Conservation (phyloP, 2,113 vertebrate genomes). For the Saimiri boliviensis region DNA sequence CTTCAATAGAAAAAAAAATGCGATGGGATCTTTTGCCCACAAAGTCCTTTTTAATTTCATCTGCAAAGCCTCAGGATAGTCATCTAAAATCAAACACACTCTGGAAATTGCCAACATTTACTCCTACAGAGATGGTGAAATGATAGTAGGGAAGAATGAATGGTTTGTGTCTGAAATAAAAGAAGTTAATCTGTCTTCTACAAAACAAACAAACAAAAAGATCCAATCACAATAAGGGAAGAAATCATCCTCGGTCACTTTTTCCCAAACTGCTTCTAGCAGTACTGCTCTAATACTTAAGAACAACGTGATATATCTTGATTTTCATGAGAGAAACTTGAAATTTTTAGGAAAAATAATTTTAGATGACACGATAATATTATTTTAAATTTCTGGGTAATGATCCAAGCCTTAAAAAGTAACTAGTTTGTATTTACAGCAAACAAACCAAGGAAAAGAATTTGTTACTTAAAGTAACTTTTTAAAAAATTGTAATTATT, state of each 20-base stretch:
- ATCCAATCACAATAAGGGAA: background rate
- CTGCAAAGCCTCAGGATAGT: constrained; percentile 3
- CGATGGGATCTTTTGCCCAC: background rate
- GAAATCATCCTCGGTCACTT: background rate
- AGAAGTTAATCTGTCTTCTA: background rate
- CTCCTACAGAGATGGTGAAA: background rate
- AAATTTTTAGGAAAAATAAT: constrained; percentile 13
- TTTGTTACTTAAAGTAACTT: background rate
- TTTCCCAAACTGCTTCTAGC: background rate
- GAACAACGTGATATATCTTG: background rate
- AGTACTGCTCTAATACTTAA: background rate
- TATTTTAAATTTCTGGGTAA: background rate
- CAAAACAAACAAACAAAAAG: background rate
- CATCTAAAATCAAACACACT: constrained; percentile 4
- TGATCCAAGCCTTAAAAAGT: constrained; percentile 14
- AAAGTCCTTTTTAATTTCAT: background rate
- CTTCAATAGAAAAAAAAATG: background rate
- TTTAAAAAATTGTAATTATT: background rate
- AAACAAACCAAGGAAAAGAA: background rate
- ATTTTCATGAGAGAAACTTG: constrained; percentile 1
- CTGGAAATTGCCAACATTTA: background rate
- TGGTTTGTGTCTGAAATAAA: background rate
- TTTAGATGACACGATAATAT: background rate
- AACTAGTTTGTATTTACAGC: background rate
- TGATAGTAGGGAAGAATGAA: background rate